Conservation (phyloP, 2,888 invertebrate species). For the Rhingia rostrata region DNA sequence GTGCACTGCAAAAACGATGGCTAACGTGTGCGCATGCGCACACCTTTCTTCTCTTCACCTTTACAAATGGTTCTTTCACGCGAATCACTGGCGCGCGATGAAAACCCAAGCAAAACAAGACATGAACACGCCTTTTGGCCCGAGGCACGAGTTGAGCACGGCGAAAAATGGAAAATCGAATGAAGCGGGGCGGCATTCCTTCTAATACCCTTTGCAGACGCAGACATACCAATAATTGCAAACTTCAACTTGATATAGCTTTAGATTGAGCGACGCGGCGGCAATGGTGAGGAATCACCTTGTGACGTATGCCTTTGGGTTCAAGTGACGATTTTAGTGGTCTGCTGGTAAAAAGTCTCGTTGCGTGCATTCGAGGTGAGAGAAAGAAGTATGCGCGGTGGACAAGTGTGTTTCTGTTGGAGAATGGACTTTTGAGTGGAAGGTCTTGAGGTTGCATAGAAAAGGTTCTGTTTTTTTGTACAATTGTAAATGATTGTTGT, state of each 20-base stretch:
- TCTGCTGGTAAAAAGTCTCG: not conserved
- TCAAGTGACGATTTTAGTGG: not conserved
- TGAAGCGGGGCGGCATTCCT: conserved; percentile 19
- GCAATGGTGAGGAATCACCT: conserved; percentile 49
- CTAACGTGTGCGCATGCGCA: conserved; percentile 6
- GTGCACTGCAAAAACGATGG: not conserved
- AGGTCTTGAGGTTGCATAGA: conserved; percentile 31
- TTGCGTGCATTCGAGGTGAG: conserved; percentile 7
- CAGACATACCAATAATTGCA: conserved; percentile 56
- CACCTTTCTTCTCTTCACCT: conserved; percentile 41
- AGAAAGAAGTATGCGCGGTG: conserved; percentile 5
- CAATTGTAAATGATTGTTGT: not conserved
- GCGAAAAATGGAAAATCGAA: conserved; percentile 19
- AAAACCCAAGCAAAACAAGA: conserved; percentile 27
- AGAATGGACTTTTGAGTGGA: conserved; percentile 45
- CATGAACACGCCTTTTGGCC: conserved; percentile 70
- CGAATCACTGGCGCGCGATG: not conserved
- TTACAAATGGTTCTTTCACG: conserved; percentile 15
- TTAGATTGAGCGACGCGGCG: conserved; percentile 7
- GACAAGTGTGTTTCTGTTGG: conserved; percentile 11
- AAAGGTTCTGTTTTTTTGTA: conserved; percentile 1
- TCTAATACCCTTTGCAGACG: conserved; percentile 19
- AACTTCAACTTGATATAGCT: conserved; percentile 68
- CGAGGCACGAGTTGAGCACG: conserved; percentile 28
- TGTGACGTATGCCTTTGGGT: conserved; percentile 37